These are phyloP conservation scores for Macroramphosus scolopax DNA, from an alignment of 2,797 vertebrate genomes.

Conservation along the genomic window DNA sequence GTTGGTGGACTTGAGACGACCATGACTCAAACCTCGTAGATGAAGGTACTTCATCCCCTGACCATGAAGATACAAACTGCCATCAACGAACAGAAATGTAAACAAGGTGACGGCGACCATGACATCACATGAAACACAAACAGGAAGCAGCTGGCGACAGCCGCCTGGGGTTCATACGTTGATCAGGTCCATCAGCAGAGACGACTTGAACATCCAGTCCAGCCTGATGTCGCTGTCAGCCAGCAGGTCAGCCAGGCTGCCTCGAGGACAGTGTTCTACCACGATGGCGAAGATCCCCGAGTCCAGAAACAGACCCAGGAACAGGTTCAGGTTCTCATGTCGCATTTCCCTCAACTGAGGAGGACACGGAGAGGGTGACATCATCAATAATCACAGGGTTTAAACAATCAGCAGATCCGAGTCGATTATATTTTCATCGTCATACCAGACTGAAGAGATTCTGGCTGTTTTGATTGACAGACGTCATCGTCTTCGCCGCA, in stretches of 20 bases:
- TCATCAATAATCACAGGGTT: too few species aligned
- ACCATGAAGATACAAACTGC: neutral
- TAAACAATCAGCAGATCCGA: neutral
- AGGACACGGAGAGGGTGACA: neutral
- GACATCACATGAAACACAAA: too few species aligned
- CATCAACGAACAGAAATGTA: too few species aligned
- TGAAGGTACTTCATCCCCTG: slow-evolving; percentile 90
- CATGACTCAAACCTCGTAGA: slow-evolving; percentile 81
- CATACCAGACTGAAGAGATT: slow-evolving; percentile 57
- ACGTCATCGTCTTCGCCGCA: slow-evolving; percentile 31
- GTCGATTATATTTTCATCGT: accelerated
- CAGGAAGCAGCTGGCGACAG: too few species aligned
- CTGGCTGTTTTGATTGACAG: slow-evolving; percentile 48
- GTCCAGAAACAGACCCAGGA: slow-evolving; percentile 84
- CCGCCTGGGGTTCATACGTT: too few species aligned
- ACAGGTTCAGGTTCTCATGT: slow-evolving; percentile 86
- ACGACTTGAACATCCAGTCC: slow-evolving; percentile 92
- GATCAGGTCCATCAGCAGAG: slow-evolving; percentile 86
- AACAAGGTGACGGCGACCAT: too few species aligned
- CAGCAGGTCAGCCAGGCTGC: slow-evolving; percentile 86
- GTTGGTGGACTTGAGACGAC: slow-evolving; percentile 89
- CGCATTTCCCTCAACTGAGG: slow-evolving; percentile 82
- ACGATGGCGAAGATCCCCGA: slow-evolving; percentile 83
- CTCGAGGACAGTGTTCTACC: slow-evolving; percentile 84
- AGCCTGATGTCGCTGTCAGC: slow-evolving; percentile 82